A percentile compares a stretch with the other conserved stretches of the same genome.
Evolutionary conservation across 2,113 vertebrate genomes (phyloP).

Genomic region (Crotalus tigris): DNA sequence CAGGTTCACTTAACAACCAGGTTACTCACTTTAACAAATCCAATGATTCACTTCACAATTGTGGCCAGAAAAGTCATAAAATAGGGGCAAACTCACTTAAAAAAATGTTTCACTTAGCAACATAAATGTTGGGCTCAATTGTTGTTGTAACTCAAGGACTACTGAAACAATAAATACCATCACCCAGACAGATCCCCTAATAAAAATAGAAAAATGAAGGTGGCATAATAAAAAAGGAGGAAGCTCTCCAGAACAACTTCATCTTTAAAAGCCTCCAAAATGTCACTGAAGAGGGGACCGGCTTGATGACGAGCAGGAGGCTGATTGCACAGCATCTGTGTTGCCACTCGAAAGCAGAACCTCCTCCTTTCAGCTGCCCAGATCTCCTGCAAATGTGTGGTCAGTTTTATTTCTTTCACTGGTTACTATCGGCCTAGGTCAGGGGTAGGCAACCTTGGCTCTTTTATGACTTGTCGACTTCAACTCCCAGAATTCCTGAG

Average conservation of each 20-base stretch:
- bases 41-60: no score
- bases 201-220: neutral
- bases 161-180: neutral
- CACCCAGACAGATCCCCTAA: neutral
- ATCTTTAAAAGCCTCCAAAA: neutral
- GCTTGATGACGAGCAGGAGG: neutral
- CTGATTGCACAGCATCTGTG: neutral
- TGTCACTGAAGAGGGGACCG: neutral
- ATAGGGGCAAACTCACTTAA: no score
- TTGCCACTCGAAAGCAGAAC: neutral
- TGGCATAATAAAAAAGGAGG: neutral
- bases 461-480: no score
- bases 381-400: neutral
- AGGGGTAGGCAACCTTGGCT: no score
- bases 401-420: neutral
- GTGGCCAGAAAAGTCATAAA: no score
- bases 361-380: neutral
- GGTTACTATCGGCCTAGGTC: neutral
- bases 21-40: no score
- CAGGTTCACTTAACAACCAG: no score
- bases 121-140: no score
- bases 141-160: no score
- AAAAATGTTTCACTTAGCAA: no score
- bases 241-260: neutral
- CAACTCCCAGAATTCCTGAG: no score